Conservation (phyloP, 92 coral and sea anemone species). For the Epizoanthus rinbou region DNA sequence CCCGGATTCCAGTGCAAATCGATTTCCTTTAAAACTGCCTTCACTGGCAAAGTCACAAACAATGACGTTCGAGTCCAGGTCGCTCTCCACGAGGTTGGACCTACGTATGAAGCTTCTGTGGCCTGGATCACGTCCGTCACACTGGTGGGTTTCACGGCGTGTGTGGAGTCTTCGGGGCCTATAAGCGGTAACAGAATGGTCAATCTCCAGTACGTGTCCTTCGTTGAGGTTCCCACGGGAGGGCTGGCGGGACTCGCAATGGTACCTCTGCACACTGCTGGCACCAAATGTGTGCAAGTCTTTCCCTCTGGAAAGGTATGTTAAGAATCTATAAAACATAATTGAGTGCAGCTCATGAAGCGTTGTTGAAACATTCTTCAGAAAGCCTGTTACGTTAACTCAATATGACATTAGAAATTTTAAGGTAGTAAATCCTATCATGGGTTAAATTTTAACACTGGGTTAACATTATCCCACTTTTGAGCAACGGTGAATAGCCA, state of each 20-base stretch:
- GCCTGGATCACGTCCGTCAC: conserved; percentile 52
- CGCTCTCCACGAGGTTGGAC: conserved; percentile 33
- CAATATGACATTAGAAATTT: too few relatives aligned
- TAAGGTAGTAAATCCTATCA: too few relatives aligned
- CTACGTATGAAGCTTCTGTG: conserved; percentile 53
- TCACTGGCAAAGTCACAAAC: conserved; percentile 8
- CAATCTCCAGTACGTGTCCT: conserved; percentile 49
- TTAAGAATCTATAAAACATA: not conserved
- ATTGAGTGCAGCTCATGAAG: too few relatives aligned
- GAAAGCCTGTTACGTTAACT: too few relatives aligned
- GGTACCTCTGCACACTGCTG: conserved; percentile 64
- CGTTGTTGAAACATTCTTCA: not conserved
- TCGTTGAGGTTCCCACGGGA: conserved; percentile 35
- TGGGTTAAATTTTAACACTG: too few relatives aligned
- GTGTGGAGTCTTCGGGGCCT: conserved; percentile 57
- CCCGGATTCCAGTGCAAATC: conserved; percentile 52
- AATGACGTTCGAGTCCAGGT: conserved; percentile 47
- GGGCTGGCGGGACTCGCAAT: conserved; percentile 42
- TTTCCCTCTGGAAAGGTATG: conserved; percentile 49
- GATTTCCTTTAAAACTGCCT: conserved; percentile 44
- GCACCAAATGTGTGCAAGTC: conserved; percentile 60
- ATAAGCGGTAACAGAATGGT: conserved; percentile 18
- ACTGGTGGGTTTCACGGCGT: conserved; percentile 48
- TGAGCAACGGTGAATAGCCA: too few relatives aligned
- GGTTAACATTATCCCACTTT: too few relatives aligned